phyloP scores from a whole-genome alignment of 1,140 invertebrate species.

The Orius laevigatus region DNA sequence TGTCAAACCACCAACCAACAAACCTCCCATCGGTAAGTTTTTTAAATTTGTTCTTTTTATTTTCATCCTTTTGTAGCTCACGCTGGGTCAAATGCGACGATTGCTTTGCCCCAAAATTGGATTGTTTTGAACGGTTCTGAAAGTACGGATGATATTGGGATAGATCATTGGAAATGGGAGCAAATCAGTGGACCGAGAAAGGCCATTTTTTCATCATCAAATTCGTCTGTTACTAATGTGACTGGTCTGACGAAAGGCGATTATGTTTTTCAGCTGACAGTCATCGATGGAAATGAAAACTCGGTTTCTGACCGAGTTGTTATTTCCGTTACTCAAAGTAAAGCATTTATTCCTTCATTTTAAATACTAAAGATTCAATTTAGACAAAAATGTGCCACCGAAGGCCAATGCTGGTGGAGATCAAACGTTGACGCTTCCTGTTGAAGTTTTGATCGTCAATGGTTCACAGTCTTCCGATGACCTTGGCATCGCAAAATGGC shows the following conservation, averaged over 20 bases:
- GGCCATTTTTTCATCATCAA: conserved; percentile 29
- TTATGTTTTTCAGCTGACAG: conserved; percentile 69
- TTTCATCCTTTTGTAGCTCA: conserved; percentile 33
- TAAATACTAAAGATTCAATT: too few relatives aligned
- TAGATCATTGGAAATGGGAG: conserved; percentile 67
- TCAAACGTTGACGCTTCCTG: conserved; percentile 55
- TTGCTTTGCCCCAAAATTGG: conserved; percentile 64
- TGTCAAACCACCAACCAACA: conserved; percentile 76
- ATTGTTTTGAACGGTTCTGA: conserved; percentile 58
- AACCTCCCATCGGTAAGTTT: conserved; percentile 51
- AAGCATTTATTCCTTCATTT: conserved; percentile 25
- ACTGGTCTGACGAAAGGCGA: conserved; percentile 66
- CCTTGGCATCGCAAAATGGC: conserved; percentile 65
- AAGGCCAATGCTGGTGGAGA: conserved; percentile 77
- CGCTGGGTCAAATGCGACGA: conserved; percentile 41
- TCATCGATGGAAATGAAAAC: conserved; percentile 71
- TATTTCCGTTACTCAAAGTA: conserved; percentile 81
- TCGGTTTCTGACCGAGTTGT: conserved; percentile 49
- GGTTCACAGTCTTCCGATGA: conserved; percentile 77
- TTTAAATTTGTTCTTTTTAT: not conserved
- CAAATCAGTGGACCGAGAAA: conserved; percentile 42
- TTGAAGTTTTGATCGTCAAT: conserved; percentile 61
- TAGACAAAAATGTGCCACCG: conserved; percentile 76
- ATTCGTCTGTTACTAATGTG: conserved; percentile 51
- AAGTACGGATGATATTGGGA: conserved; percentile 72